phyloP scores from a whole-genome alignment of 2,113 vertebrate genomes.

The Corythoichthys intestinalis region DNA sequence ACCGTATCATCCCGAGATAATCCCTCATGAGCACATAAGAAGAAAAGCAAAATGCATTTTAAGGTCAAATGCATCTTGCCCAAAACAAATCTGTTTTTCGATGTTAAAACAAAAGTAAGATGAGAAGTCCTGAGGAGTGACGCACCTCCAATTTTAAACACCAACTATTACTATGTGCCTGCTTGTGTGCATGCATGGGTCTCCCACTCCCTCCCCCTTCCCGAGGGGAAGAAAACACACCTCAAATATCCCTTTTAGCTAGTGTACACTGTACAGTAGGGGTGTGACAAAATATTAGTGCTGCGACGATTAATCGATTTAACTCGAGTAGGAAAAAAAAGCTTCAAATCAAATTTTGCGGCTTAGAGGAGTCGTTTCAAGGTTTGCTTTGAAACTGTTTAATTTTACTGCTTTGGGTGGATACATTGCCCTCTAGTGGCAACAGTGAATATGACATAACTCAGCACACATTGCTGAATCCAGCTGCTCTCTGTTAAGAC shows the following conservation, averaged over 20 bases:
- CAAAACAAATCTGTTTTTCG: slow-evolving; percentile 5
- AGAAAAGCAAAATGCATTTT: slow-evolving; percentile 39
- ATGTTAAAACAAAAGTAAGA: slow-evolving; percentile 8
- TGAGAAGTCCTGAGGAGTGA: slow-evolving; percentile 18
- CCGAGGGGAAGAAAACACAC: slow-evolving; percentile 4
- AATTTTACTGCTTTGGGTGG: no score
- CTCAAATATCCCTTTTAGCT: slow-evolving; percentile 1
- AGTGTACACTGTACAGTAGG: background rate
- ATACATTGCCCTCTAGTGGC: no score
- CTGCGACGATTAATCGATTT: no score
- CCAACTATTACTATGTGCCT: background rate
- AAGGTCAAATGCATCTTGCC: slow-evolving; percentile 38
- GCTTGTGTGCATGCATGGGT: slow-evolving; percentile 19
- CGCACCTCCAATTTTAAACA: slow-evolving; percentile 36
- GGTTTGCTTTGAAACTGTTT: no score
- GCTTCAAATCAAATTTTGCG: no score
- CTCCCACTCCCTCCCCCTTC: slow-evolving; percentile 22
- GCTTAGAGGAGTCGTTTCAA: no score
- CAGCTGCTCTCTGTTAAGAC: no score
- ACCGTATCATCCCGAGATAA: slow-evolving; percentile 40
- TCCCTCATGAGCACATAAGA: slow-evolving; percentile 41
- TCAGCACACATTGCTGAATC: no score
- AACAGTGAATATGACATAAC: no score
- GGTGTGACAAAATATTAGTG: background rate
- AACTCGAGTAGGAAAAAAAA: no score